phyloP scores from a whole-genome alignment of 2,113 vertebrate species.

The Epinephelus moara region DNA sequence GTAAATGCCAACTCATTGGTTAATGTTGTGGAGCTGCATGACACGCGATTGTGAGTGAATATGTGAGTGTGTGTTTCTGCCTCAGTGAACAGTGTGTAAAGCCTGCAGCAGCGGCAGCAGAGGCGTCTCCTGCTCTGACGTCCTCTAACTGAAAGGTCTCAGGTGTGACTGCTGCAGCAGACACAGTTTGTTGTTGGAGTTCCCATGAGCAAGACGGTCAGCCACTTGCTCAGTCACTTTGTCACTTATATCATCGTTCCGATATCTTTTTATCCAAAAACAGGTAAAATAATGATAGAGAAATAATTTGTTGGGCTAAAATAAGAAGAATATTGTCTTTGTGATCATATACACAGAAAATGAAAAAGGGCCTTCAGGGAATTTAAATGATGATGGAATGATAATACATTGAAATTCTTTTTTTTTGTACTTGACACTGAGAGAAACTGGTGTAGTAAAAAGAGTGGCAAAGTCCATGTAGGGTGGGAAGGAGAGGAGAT shows the following conservation, averaged over 20 bases:
- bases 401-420: too few species aligned
- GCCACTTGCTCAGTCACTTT: not conserved
- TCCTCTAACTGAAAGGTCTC: constrained; percentile 29
- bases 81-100: constrained; percentile 1
- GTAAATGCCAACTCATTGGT: constrained; percentile 79
- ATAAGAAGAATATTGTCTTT: not conserved
- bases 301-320: too few species aligned
- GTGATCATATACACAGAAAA: not conserved
- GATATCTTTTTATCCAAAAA: too few species aligned
- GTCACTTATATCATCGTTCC: too few species aligned
- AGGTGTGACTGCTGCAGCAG: constrained; percentile 15
- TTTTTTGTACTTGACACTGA: too few species aligned
- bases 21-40: constrained; percentile 70
- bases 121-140: not conserved
- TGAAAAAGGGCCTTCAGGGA: too few species aligned
- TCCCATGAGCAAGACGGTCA: not conserved
- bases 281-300: too few species aligned
- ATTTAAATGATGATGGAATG: too few species aligned
- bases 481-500: too few species aligned
- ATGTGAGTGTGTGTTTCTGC: constrained; percentile 28
- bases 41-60: constrained; percentile 24
- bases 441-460: too few species aligned
- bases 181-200: not conserved
- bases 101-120: not conserved
- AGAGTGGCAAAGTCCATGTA: too few species aligned